These are phyloP conservation scores for Trogon melanurus DNA, from an alignment of 2,113 vertebrate genomes.

Conservation along the genomic window DNA sequence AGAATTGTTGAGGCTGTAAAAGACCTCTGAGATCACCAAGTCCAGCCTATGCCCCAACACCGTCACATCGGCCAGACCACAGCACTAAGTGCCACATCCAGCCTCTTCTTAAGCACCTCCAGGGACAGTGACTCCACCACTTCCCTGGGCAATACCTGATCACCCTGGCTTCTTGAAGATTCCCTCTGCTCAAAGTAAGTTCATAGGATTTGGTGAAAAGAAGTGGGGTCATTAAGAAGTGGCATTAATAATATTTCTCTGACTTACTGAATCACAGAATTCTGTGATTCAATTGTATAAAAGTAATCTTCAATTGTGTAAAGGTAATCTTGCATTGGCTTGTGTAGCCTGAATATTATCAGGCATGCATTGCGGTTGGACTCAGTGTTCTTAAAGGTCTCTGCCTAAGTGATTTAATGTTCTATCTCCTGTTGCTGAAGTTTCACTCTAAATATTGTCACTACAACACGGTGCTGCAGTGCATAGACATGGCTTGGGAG, in stretches of 20 bases:
- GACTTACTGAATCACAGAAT: background rate
- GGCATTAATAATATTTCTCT: background rate
- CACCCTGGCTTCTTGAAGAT: background rate
- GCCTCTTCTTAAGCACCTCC: too few species aligned
- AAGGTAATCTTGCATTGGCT: background rate
- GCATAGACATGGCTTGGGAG: background rate
- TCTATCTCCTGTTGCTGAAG: background rate
- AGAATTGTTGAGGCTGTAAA: too few species aligned
- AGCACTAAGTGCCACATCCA: too few species aligned
- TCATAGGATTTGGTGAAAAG: background rate
- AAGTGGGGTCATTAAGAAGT: background rate
- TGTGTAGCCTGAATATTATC: background rate
- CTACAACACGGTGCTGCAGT: background rate
- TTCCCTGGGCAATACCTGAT: too few species aligned
- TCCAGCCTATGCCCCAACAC: too few species aligned
- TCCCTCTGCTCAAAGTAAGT: background rate
- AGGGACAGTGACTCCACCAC: too few species aligned
- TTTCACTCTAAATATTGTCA: background rate
- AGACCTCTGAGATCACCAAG: too few species aligned
- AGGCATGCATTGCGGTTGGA: background rate
- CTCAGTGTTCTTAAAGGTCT: background rate
- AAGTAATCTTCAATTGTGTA: background rate
- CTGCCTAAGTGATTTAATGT: background rate
- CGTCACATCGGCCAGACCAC: too few species aligned
- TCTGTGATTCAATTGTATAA: too few species aligned